phyloP scores from a whole-genome alignment of 92 coral and sea anemone species.

The Chrysogorgia sp. region DNA sequence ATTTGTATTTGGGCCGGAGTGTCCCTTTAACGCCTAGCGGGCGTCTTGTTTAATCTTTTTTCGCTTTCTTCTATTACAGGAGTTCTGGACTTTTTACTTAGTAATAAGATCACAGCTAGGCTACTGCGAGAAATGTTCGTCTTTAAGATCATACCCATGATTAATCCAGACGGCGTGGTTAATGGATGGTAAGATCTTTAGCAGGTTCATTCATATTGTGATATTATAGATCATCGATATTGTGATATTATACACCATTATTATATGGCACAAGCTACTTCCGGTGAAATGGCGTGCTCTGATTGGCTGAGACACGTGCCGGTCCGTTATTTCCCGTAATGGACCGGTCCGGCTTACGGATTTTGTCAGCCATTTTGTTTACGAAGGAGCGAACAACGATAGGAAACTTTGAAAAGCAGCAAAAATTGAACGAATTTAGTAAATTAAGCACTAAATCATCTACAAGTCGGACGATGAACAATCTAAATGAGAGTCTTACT shows the following conservation, averaged over 20 bases:
- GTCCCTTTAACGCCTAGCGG: neutral
- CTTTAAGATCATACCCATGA: constrained; percentile 96
- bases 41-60: neutral
- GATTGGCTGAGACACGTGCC: neutral
- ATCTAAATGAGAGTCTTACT: too few species aligned
- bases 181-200: constrained; percentile 82
- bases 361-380: too few species aligned
- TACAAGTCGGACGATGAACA: too few species aligned
- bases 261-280: too few species aligned
- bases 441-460: too few species aligned
- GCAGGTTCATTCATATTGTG: neutral
- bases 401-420: too few species aligned
- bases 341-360: too few species aligned
- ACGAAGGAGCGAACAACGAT: too few species aligned
- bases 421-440: too few species aligned
- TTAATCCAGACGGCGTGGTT: constrained; percentile 94
- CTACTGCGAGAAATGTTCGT: constrained; percentile 86
- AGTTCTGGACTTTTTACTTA: constrained; percentile 83
- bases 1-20: neutral
- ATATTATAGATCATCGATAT: neutral
- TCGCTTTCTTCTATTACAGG: constrained; percentile 64
- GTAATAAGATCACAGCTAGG: constrained; percentile 88
- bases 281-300: too few species aligned
- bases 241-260: neutral
- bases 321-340: too few species aligned